These are phyloP conservation scores for Diorhabda sublineata DNA, from an alignment of 1,140 invertebrate genomes.

Conservation along the genomic window DNA sequence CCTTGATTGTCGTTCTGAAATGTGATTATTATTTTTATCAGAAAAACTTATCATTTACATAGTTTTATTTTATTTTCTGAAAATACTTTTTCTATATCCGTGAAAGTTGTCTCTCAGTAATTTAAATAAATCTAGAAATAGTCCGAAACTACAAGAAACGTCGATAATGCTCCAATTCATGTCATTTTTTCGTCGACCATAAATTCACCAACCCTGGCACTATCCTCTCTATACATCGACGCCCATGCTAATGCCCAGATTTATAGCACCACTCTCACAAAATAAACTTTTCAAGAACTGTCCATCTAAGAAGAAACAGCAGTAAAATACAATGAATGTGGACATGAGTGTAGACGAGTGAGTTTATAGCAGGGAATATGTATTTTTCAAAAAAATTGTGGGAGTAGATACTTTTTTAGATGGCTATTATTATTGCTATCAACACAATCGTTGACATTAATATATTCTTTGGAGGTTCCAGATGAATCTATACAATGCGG, in stretches of 20 bases:
- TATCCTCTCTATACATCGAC: background rate
- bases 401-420: too few species aligned
- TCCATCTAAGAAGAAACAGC: background rate
- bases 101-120: too few species aligned
- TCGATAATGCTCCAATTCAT: background rate
- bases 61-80: too few species aligned
- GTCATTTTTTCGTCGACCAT: background rate
- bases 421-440: too few species aligned
- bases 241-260: conserved; percentile 13
- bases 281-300: conserved; percentile 16
- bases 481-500: too few species aligned
- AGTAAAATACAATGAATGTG: conserved; percentile 9
- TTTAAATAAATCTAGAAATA: background rate
- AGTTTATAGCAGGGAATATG: background rate
- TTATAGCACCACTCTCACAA: background rate
- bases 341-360: background rate
- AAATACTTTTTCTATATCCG: too few species aligned
- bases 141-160: background rate
- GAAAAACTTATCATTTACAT: too few species aligned
- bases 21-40: too few species aligned
- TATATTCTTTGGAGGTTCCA: too few species aligned
- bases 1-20: too few species aligned
- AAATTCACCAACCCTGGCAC: background rate
- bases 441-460: too few species aligned
- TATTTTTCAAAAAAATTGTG: too few species aligned